phyloP scores from a whole-genome alignment of 2,888 invertebrate genomes.

The Augiades crinisus region DNA sequence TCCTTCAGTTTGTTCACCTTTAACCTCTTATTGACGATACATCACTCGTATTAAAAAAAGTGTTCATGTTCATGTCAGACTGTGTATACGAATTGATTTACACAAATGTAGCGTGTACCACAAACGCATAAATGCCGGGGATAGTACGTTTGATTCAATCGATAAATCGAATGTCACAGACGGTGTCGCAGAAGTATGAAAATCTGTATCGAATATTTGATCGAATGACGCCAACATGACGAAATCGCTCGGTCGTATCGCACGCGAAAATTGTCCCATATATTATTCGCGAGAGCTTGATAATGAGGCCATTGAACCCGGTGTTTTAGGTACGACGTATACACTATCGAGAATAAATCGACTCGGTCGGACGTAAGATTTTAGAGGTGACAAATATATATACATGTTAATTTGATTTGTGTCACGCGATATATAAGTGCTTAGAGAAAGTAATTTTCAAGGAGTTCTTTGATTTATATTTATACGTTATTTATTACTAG shows the following conservation, averaged over 20 bases:
- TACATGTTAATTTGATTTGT: constrained; percentile 41
- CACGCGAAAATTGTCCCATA: constrained; percentile 69
- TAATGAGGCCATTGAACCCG: constrained; percentile 69
- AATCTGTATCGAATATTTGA: constrained; percentile 29
- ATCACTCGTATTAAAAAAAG: constrained; percentile 23
- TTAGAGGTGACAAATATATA: constrained; percentile 44
- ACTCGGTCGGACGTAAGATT: constrained; percentile 34
- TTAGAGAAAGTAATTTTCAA: constrained; percentile 36
- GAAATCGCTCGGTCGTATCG: constrained; percentile 52
- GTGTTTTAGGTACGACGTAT: constrained; percentile 53
- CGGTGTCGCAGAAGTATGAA: constrained; percentile 19
- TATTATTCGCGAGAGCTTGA: constrained; percentile 67
- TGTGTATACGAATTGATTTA: constrained; percentile 21
- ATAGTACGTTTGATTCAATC: constrained; percentile 11
- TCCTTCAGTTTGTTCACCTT: constrained; percentile 42
- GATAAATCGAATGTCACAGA: constrained; percentile 5
- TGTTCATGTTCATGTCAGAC: constrained; percentile 16
- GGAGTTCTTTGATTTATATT: constrained; percentile 32
- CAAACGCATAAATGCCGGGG: constrained; percentile 10
- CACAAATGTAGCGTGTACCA: constrained; percentile 18
- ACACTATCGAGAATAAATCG: constrained; percentile 41
- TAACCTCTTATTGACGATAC: constrained; percentile 40
- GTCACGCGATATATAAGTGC: constrained; percentile 37
- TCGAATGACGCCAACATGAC: constrained; percentile 49
- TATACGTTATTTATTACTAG: background rate